Evolutionary conservation across 2,797 vertebrate species (phyloP).

Genomic region (Artibeus lituratus): DNA sequence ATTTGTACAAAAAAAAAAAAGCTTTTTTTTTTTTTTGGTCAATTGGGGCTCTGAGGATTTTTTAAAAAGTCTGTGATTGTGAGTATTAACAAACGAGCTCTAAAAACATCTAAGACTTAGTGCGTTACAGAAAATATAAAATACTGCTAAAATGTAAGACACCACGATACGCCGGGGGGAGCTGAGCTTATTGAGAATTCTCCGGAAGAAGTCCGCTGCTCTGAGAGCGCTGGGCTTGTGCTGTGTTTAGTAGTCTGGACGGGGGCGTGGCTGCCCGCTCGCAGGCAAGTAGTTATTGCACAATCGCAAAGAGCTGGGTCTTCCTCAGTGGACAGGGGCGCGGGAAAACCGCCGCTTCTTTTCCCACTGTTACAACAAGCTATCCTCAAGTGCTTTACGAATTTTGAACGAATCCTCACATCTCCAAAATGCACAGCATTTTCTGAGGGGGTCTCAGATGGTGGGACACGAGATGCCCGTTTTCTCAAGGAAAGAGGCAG

Average conservation of each 20-base stretch:
- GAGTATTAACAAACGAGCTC: conserved; percentile 85
- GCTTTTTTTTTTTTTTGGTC: conserved; percentile 84
- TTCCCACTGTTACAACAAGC: conserved; percentile 37
- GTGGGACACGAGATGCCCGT: conserved; percentile 57
- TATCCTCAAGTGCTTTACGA: conserved; percentile 80
- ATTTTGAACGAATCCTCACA: conserved; percentile 60
- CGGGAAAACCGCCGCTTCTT: conserved; percentile 32
- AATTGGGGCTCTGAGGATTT: conserved; percentile 84
- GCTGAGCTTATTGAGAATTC: conserved; percentile 82
- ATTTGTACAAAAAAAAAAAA: conserved; percentile 82
- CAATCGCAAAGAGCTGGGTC: conserved; percentile 84
- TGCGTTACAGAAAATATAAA: conserved; percentile 88
- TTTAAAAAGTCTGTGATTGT: conserved; percentile 81
- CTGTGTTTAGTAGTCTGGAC: conserved; percentile 88
- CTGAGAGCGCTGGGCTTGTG: conserved; percentile 83
- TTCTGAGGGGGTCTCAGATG: conserved; percentile 66
- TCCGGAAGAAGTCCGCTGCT: conserved; percentile 83
- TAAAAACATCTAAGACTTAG: conserved; percentile 89
- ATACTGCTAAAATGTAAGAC: conserved; percentile 89
- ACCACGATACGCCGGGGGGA: conserved; percentile 80
- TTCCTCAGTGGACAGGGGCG: conserved; percentile 74
- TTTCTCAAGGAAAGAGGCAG: conserved; percentile 60
- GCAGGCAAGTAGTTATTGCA: conserved; percentile 89
- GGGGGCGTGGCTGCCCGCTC: conserved; percentile 82
- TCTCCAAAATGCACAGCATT: conserved; percentile 72